These are phyloP conservation scores for Pachyuromys duprasi DNA, from an alignment of 2,797 vertebrate species.

Conservation along the genomic window DNA sequence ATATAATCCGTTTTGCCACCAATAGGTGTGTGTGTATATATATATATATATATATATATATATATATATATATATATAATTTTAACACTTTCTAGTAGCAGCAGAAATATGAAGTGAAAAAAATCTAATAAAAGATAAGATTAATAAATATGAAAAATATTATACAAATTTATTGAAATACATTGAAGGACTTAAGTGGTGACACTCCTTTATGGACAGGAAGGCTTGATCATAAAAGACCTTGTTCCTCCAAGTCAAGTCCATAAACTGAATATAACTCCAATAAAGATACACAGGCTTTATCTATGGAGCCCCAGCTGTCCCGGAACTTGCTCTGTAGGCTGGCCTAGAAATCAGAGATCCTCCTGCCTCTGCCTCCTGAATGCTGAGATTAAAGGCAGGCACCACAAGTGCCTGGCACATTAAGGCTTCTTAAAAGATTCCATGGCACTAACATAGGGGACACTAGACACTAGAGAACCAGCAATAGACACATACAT, in stretches of 20 bases:
- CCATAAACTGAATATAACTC: not conserved
- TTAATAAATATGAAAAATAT: constrained; percentile 36
- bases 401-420: no score
- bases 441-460: not conserved
- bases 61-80: not conserved
- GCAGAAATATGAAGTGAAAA: constrained; percentile 16
- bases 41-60: no score
- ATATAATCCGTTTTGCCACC: not conserved
- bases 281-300: not conserved
- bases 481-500: not conserved
- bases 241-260: not conserved
- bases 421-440: not conserved
- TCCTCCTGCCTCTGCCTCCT: no score
- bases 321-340: no score
- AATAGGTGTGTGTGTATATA: constrained; percentile 11
- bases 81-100: constrained; percentile 16
- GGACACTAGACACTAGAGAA: not conserved
- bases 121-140: constrained; percentile 49
- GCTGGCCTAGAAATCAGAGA: no score
- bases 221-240: not conserved
- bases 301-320: no score
- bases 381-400: no score
- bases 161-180: constrained; percentile 50
- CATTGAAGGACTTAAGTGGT: constrained; percentile 31
- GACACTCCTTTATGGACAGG: not conserved